Percentiles rank a stretch among this genome's conserved stretches.
These are phyloP conservation scores for Malthinus flaveolus DNA, from an alignment of 2,888 invertebrate species.

Conservation along the genomic window DNA sequence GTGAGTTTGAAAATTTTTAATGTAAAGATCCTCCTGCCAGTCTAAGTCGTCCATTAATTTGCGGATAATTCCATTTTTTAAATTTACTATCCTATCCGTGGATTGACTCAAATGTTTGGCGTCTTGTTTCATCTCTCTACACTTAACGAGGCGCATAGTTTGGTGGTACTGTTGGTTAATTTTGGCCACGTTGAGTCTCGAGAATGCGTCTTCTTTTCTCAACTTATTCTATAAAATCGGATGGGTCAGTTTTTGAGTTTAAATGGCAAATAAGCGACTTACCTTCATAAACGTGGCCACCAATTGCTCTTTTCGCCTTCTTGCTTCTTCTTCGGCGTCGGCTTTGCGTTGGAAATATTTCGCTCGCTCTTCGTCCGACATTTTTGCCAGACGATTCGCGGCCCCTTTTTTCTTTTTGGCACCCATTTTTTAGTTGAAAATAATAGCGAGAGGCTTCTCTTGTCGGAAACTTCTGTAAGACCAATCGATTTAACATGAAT, in stretches of 20 bases:
- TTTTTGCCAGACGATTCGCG: conserved; percentile 75
- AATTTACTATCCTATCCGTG: conserved; percentile 65
- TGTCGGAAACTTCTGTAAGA: too few relatives aligned
- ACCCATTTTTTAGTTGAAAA: conserved; percentile 46
- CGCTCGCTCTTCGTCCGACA: conserved; percentile 83
- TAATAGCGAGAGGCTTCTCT: too few relatives aligned
- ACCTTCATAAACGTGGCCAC: conserved; percentile 82
- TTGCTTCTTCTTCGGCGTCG: conserved; percentile 80
- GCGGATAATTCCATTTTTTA: conserved; percentile 69
- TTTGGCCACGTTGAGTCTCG: conserved; percentile 79
- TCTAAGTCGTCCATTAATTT: conserved; percentile 68
- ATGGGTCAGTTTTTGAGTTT: conserved; percentile 10
- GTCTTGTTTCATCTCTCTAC: conserved; percentile 58
- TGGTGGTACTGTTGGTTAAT: conserved; percentile 85
- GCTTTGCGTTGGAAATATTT: conserved; percentile 81
- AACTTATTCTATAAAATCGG: conserved; percentile 78
- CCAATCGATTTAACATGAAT: background rate
- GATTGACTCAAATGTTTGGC: conserved; percentile 60
- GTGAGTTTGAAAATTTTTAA: conserved; percentile 72
- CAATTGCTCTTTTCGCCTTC: conserved; percentile 77
- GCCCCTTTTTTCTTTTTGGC: conserved; percentile 69
- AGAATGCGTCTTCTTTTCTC: conserved; percentile 77
- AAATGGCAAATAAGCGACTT: conserved; percentile 21
- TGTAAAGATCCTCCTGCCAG: conserved; percentile 74
- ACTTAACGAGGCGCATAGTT: conserved; percentile 74